Evolutionary conservation across 92 coral and sea anemone genomes (phyloP), one percentile per base, ranked within the genome.

Genomic region (Hydrozoanthus gracilis): DNA sequence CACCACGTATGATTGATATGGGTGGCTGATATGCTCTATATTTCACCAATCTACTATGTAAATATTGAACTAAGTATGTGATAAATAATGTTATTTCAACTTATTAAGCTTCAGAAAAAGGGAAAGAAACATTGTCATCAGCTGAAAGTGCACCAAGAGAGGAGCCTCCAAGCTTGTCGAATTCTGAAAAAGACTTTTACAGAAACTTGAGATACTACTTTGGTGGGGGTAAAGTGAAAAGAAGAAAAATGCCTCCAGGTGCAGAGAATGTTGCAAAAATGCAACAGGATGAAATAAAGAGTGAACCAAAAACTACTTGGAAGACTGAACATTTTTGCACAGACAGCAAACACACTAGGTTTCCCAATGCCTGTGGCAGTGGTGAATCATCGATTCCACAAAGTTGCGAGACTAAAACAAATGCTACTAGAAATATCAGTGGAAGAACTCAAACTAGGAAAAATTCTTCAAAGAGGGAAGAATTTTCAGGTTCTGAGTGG

Each of bases 201-300:
- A 70, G 35, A 92, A 94, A 67, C 88, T 94, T 71, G 76, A 87
- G 51, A 11, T 51, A 82, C 56, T 92, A 94, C 87, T 92, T 92
- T 86, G 90, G 84, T 4, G 76, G 82, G 50, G 94, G 91, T 12
- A 87, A 88, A 14, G 92, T 84, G 3, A 92, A 86, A 56, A 77
- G 55, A 55, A 60, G 71, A 39, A 90, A 87, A 72, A 11, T 67
- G 27, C 20, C 48, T 10, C 9, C 86, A 4, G 70, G 52, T 17
- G 62, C n/a, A 47, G 79, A 2, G 65, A 64, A 45, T 54, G 14
- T 8, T 65, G 8, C 4, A 4, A 80, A 5, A n/a, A 17, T 8
- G 17, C 52, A 73, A 47, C 62, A 49, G 9, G 45, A 3, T 51
- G 51, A 75, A 54, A 47, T 47, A 69, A 67, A 54, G 49, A 74